Conservation (phyloP, 2,113 vertebrate genomes). For the Gracilinanus agilis region DNA sequence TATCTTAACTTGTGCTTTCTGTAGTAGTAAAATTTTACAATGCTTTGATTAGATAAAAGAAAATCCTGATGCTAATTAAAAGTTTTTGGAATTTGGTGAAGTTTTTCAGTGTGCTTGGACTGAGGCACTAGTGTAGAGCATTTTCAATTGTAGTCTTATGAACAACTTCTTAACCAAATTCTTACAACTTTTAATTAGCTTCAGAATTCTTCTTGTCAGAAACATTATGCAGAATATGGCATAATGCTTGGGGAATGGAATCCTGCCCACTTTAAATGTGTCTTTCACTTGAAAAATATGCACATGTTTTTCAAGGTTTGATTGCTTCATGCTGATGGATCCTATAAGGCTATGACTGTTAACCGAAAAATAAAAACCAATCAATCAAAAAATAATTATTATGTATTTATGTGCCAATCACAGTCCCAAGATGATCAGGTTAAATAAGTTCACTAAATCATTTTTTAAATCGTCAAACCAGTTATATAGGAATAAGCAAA, state of each 20-base stretch:
- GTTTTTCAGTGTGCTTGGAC: background rate
- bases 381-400: background rate
- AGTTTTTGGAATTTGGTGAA: conserved; percentile 18
- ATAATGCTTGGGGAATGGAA: background rate
- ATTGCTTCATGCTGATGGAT: background rate
- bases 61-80: conserved; percentile 63
- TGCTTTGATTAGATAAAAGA: conserved; percentile 61
- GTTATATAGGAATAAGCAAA: background rate
- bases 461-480: background rate
- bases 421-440: background rate
- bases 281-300: background rate
- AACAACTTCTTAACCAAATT: background rate
- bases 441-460: background rate
- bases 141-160: background rate
- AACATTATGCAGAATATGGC: background rate
- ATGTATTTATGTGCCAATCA: background rate
- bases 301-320: background rate
- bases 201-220: background rate
- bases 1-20: conserved; percentile 9
- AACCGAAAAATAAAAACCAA: background rate
- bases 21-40: conserved; percentile 50
- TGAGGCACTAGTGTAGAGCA: background rate
- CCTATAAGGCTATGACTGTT: background rate
- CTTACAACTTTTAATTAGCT: background rate
- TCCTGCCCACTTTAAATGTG: background rate